These are phyloP conservation scores for Boulengeromyrus knoepffleri DNA, from an alignment of 2,113 vertebrate species.

Conservation along the genomic window DNA sequence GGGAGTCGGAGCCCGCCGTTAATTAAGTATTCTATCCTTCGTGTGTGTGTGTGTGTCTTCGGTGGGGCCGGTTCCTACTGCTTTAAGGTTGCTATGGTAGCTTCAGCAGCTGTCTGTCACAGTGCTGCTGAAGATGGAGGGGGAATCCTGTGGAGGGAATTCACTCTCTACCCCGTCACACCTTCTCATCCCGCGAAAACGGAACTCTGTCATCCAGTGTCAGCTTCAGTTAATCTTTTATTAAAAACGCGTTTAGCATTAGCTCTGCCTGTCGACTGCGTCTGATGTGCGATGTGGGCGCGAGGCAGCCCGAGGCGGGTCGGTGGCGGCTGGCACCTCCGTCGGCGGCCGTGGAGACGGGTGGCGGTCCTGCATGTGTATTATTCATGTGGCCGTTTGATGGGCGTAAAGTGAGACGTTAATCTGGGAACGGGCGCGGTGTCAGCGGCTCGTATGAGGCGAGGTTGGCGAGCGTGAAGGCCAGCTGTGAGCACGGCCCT, in stretches of 20 bases:
- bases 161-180: neutral
- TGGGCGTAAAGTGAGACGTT: neutral
- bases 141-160: neutral
- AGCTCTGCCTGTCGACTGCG: neutral
- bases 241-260: neutral
- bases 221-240: neutral
- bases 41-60: neutral
- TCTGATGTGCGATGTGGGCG: neutral
- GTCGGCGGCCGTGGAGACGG: neutral
- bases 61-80: neutral
- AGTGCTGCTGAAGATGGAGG: neutral
- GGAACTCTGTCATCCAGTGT: neutral
- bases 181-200: neutral
- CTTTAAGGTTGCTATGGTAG: constrained; percentile 3
- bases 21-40: neutral
- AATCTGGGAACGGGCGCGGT: neutral
- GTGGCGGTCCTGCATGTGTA: neutral
- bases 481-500: neutral
- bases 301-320: neutral
- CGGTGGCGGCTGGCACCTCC: neutral
- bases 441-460: neutral
- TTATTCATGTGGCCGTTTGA: neutral
- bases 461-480: neutral
- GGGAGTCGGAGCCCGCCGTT: neutral
- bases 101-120: neutral